These are phyloP conservation scores for Subacronicta megacephala DNA, from an alignment of 2,888 invertebrate genomes.

Conservation along the genomic window DNA sequence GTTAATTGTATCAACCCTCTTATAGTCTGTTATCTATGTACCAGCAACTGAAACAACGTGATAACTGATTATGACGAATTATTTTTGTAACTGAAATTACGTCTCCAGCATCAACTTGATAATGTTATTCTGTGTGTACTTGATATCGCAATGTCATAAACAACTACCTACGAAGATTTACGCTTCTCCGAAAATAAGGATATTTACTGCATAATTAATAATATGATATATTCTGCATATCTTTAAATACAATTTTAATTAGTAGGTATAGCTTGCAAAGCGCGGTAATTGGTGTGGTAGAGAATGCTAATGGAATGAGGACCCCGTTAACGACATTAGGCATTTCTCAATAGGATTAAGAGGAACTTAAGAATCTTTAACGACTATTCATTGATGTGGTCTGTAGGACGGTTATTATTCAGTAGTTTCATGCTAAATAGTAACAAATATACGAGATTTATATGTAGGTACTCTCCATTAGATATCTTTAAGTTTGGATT, in stretches of 20 bases:
- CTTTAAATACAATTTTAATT: too few species aligned
- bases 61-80: not conserved
- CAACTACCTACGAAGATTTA: not conserved
- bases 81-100: constrained; percentile 1
- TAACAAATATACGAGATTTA: too few species aligned
- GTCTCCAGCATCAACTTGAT: not conserved
- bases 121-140: not conserved
- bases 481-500: too few species aligned
- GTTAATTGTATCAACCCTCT: not conserved
- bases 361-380: not conserved
- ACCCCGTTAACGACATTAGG: not conserved
- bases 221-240: too few species aligned
- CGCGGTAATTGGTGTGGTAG: not conserved
- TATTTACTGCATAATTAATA: too few species aligned
- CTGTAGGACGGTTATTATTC: not conserved
- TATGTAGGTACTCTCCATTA: too few species aligned
- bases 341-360: not conserved
- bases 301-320: not conserved
- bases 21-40: not conserved
- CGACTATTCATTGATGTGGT: not conserved
- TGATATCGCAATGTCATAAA: not conserved
- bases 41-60: not conserved
- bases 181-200: not conserved
- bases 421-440: not conserved
- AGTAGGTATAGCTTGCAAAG: too few species aligned